Base-by-base conservation (phyloP, 1,140 invertebrate species). In the Temnothorax curvispinosus region DNA sequence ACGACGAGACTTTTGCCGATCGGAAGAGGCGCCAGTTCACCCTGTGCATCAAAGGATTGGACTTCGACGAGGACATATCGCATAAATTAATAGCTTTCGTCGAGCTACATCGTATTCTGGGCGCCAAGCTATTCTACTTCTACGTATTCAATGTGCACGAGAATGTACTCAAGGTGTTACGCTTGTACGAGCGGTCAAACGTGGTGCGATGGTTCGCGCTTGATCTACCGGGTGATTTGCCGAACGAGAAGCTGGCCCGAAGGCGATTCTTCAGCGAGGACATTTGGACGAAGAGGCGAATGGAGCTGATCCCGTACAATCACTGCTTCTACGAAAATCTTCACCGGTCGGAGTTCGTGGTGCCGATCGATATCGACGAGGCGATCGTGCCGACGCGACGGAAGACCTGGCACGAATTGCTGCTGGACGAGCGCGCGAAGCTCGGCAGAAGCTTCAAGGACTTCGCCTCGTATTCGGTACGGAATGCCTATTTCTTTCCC, bases 301-400 rank as follows among this genome's bases (percentile, higher is more conserved):
- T 97, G 94, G 97, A 98, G 92, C 94, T 98, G 52, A 95, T 97
- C 77, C 96, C 97, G 0, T 98, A 98, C 92, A 98, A 98, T 92
- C 97, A 97, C 87, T 97, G 97, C 86, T 96, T 97, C 67, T 97
- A 98, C 92, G 96, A 97, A 89, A 97, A 97, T 93, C 92, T 97
- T 44, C 92, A 96, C 80, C 95, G 95, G 71, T 96, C 96, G 5
- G 94, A 96, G 88, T 97, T 96, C 93, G 95, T 98, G 18, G 92
- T 97, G 9, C 97, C 97, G 9, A 94, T 97, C 86, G 97, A 98
- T 92, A 95, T 97, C 41, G 97, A 98, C 93, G 97, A 98, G 94
- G 95, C 97, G 38, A 96, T 97, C 62, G 94, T 98, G 44, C 97
- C 97, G 3, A 95, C 96, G 91, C 93, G 94, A 75, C 94, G 95